Conservation (phyloP, 2,113 vertebrate species). For the Heloderma charlesbogerti region DNA sequence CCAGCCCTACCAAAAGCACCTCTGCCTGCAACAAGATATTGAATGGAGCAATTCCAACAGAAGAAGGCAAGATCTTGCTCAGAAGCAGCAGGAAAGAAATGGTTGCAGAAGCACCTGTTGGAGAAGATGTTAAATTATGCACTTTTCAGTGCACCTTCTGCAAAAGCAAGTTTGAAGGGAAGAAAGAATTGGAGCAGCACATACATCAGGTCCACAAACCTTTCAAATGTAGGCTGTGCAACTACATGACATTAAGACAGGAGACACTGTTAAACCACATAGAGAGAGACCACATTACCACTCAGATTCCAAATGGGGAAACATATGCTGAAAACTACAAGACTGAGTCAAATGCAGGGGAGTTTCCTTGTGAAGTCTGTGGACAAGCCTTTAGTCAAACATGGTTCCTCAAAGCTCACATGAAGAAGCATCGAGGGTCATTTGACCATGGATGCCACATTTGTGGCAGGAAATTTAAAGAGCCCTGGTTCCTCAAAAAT, state of each 20-base stretch:
- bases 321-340: slow-evolving; percentile 76
- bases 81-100: slow-evolving; percentile 86
- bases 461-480: slow-evolving; percentile 92
- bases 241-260: slow-evolving; percentile 84
- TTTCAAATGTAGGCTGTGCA: slow-evolving; percentile 88
- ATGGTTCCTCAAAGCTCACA: slow-evolving; percentile 95
- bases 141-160: slow-evolving; percentile 80
- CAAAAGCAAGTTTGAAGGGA: slow-evolving; percentile 80
- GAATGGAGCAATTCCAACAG: slow-evolving; percentile 77
- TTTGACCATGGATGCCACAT: slow-evolving; percentile 93
- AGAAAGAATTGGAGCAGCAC: slow-evolving; percentile 84
- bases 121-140: slow-evolving; percentile 47
- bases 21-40: slow-evolving; percentile 91
- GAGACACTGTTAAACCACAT: slow-evolving; percentile 91
- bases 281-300: slow-evolving; percentile 91
- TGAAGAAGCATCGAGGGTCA: slow-evolving; percentile 93
- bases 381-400: slow-evolving; percentile 92
- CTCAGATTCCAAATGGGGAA: slow-evolving; percentile 80
- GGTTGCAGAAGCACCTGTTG: accelerated
- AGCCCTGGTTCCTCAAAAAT: slow-evolving; percentile 97
- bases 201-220: slow-evolving; percentile 84
- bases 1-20: slow-evolving; percentile 91
- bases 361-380: slow-evolving; percentile 92
- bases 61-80: slow-evolving; percentile 83
- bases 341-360: slow-evolving; percentile 72